These are phyloP conservation scores for Stigmatopora nigra DNA, from an alignment of 2,113 vertebrate species.

Conservation along the genomic window DNA sequence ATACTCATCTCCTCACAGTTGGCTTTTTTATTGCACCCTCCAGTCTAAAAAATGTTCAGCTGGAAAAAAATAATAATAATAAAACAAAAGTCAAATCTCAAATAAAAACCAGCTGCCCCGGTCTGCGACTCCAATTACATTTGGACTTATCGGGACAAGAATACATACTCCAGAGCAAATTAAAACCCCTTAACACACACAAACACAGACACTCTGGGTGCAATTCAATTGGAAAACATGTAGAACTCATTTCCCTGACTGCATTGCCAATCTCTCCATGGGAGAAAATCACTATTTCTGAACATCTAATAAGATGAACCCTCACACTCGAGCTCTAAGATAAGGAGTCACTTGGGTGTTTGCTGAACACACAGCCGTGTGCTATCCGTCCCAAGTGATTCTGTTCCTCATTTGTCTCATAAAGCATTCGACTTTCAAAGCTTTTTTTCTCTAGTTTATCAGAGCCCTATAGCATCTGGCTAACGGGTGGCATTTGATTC, in stretches of 20 bases:
- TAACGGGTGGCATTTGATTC: not conserved
- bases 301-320: constrained; percentile 66
- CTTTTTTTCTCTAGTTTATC: not conserved
- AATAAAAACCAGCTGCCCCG: constrained; percentile 63
- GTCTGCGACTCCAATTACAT: constrained; percentile 68
- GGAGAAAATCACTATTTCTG: constrained; percentile 54
- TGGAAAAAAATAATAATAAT: constrained; percentile 32
- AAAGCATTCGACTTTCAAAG: not conserved
- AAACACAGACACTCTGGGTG: constrained; percentile 44
- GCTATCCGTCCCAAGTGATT: not conserved
- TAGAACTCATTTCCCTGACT: constrained; percentile 66
- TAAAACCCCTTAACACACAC: constrained; percentile 69
- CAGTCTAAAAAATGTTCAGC: constrained; percentile 16
- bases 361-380: not conserved
- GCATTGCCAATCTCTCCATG: constrained; percentile 56
- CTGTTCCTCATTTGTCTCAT: constrained; percentile 1
- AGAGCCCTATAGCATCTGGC: not conserved
- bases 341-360: constrained; percentile 58
- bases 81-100: constrained; percentile 48
- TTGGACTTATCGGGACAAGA: constrained; percentile 64
- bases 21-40: not conserved
- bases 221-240: constrained; percentile 58
- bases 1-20: not conserved
- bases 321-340: constrained; percentile 52
- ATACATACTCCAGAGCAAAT: constrained; percentile 68